Conservation (phyloP, 2,113 vertebrate genomes). For the Petaurus breviceps region DNA sequence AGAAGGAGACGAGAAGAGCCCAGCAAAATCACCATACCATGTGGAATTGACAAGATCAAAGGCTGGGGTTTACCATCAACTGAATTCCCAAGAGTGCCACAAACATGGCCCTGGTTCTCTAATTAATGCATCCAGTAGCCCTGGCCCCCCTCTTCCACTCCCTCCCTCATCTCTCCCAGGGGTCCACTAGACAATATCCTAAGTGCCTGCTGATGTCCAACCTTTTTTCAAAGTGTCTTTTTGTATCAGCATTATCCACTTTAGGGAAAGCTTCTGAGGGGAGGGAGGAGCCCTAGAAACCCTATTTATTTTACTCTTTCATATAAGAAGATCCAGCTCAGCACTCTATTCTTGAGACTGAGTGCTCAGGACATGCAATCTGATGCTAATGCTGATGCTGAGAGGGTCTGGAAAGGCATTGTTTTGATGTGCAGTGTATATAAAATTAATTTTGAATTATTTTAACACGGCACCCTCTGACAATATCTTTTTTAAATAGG, state of each 20-base stretch:
- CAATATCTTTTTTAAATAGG: neutral
- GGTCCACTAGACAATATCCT: neutral
- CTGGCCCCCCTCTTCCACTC: neutral
- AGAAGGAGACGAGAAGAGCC: constrained; percentile 13
- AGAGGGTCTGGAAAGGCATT: neutral
- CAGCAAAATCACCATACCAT: neutral
- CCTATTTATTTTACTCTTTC: constrained; percentile 37
- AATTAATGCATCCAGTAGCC: neutral
- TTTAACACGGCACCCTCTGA: constrained; percentile 19
- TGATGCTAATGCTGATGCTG: constrained; percentile 34
- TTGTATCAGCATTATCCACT: constrained; percentile 5
- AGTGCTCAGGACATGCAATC: constrained; percentile 53
- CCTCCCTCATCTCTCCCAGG: neutral
- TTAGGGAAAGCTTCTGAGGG: neutral
- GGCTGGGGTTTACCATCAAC: neutral
- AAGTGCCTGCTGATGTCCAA: neutral
- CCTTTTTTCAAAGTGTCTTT: neutral
- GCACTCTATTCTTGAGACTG: neutral
- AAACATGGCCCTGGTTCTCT: constrained; percentile 12
- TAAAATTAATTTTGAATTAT: constrained; percentile 51
- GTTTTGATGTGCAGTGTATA: neutral
- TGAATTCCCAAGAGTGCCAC: constrained; percentile 30
- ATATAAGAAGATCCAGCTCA: neutral
- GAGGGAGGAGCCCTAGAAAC: neutral
- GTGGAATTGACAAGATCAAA: neutral